phyloP scores from a whole-genome alignment of 2,797 vertebrate species.

The Morus bassanus region DNA sequence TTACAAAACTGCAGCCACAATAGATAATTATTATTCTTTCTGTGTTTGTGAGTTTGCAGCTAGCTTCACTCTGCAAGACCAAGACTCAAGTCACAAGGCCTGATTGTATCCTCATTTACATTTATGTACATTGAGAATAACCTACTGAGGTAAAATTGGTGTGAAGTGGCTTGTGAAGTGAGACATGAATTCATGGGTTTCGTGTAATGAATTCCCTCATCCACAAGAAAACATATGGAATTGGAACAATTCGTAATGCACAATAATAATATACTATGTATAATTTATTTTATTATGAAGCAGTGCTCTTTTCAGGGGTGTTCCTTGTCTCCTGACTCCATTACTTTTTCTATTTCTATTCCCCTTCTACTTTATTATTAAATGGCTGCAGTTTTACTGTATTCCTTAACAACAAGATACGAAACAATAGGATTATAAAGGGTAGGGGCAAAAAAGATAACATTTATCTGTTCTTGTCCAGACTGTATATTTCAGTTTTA shows the following conservation, averaged over 20 bases:
- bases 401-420: not conserved
- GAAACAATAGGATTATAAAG: not conserved
- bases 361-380: slow-evolving; percentile 33
- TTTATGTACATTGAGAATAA: not conserved
- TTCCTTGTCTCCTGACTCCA: not conserved
- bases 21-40: slow-evolving; percentile 9
- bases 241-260: slow-evolving; percentile 29
- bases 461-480: not conserved
- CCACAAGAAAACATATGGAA: not conserved
- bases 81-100: not conserved
- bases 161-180: not conserved
- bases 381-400: slow-evolving; percentile 25
- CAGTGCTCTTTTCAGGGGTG: not conserved
- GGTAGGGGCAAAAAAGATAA: fast-evolving
- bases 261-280: not conserved
- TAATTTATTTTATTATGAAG: slow-evolving; percentile 33
- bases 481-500: not conserved
- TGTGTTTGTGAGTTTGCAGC: slow-evolving; percentile 7
- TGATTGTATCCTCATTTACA: not conserved
- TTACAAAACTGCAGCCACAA: slow-evolving; percentile 10
- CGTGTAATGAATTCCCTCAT: slow-evolving; percentile 26
- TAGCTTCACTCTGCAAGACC: slow-evolving; percentile 22
- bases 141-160: not conserved
- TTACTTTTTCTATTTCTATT: slow-evolving; percentile 7
- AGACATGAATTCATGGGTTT: not conserved